Percentiles rank a stretch among this genome's conserved stretches.
These are phyloP conservation scores for Spisula solida DNA, from an alignment of 2,888 invertebrate genomes.

Conservation along the genomic window DNA sequence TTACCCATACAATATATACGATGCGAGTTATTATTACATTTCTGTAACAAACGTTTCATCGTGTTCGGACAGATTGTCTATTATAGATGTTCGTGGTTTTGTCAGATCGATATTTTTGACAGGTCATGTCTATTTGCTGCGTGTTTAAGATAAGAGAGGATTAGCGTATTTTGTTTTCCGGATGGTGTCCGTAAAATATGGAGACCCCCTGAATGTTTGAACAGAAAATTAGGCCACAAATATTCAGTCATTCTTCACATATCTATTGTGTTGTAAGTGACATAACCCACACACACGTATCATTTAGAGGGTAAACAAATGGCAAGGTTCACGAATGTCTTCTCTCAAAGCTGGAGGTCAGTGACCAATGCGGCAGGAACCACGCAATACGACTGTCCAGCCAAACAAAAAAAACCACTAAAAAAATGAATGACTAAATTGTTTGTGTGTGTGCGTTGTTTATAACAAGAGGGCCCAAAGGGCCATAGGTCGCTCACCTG, in stretches of 20 bases:
- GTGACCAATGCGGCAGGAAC: no score
- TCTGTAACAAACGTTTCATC: neutral
- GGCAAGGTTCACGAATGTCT: no score
- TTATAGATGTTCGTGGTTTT: neutral
- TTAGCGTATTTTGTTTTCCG: constrained; percentile 47
- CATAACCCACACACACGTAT: neutral
- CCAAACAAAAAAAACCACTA: no score
- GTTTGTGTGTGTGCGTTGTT: no score
- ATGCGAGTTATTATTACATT: neutral
- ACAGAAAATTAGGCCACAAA: constrained; percentile 30
- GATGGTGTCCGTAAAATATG: constrained; percentile 38
- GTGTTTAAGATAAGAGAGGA: constrained; percentile 45
- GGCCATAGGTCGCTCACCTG: no score
- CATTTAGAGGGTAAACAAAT: no score
- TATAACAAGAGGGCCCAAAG: no score
- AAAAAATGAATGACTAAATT: no score
- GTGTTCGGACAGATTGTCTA: neutral
- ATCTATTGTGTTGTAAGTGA: neutral
- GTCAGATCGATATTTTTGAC: constrained; percentile 28
- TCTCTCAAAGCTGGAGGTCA: no score
- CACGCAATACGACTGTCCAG: no score
- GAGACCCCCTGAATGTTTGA: constrained; percentile 32
- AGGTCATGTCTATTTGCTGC: constrained; percentile 42
- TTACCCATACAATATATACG: neutral
- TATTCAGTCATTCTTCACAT: constrained; percentile 9